A percentile compares a stretch with the other conserved stretches of the same genome.
Evolutionary conservation across 2,888 invertebrate species (phyloP).

Genomic region (Sisyra nigra): DNA sequence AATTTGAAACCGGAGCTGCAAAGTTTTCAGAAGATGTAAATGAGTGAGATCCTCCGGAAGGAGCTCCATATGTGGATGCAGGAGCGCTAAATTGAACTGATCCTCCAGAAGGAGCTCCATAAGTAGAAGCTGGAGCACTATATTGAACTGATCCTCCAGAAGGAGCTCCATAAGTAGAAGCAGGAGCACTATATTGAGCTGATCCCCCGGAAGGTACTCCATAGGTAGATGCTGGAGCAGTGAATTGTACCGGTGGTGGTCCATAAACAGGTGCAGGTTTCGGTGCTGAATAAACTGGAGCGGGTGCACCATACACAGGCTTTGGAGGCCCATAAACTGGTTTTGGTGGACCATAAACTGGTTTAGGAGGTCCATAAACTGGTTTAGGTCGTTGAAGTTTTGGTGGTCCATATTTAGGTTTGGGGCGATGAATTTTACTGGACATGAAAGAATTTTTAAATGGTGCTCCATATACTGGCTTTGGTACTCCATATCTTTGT

Average conservation of each 20-base stretch:
- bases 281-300: slow-evolving; percentile 1
- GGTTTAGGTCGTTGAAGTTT: not conserved
- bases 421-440: not conserved
- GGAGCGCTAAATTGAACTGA: not conserved
- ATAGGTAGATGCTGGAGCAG: slow-evolving; percentile 13
- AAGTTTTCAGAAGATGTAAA: slow-evolving; percentile 8
- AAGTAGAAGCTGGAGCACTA: slow-evolving; percentile 9
- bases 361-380: slow-evolving; percentile 13
- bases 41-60: slow-evolving; percentile 11
- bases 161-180: slow-evolving; percentile 14
- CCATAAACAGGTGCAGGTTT: slow-evolving; percentile 10
- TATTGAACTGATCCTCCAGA: not conserved
- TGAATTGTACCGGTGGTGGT: slow-evolving; percentile 11
- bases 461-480: slow-evolving; percentile 7
- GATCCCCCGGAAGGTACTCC: slow-evolving; percentile 12
- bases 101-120: slow-evolving; percentile 13
- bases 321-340: slow-evolving; percentile 16
- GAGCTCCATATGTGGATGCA: slow-evolving; percentile 14
- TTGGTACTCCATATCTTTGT: not conserved
- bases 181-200: slow-evolving; percentile 11
- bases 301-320: slow-evolving; percentile 15
- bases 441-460: not conserved
- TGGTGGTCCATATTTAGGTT: not conserved
- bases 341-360: slow-evolving; percentile 13
- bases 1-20: slow-evolving; percentile 7